Evolutionary conservation across 2,113 vertebrate species (phyloP), one percentile per base, ranked within the genome.

Genomic region (Corythoichthys haematopterus): DNA sequence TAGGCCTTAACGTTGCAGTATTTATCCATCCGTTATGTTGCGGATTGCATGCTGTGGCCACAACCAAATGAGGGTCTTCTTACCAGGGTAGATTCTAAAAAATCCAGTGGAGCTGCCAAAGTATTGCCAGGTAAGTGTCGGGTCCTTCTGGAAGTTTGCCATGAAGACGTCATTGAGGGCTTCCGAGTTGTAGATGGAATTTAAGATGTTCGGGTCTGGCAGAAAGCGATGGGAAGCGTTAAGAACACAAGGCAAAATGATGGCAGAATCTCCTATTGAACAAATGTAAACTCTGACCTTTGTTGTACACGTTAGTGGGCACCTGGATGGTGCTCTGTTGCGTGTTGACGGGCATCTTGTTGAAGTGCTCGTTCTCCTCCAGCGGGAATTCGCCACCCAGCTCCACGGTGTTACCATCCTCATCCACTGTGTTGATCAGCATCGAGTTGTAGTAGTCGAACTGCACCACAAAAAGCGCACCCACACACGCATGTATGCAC

Each of bases 241-340:
- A 8, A 43, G 9, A 43, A 43, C 9, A 8, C 40, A 43, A 43
- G 6, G 40, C 40, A 43, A 43, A 43, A 43, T 6, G 2, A 43
- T 43, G 40, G 40, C 40, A 43, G 40, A 43, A 43, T 8, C 40
- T 43, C 9, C 40, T 43, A 43, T 43, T 43, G 6, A 43, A 8
- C 40, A 43, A 43, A 8, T 8, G 9, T 43, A 43, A 43, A 3
- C 40, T 43, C 68, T 66, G 80, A 98, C 97, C 97, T 97, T 94
- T 96, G 90, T 98, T 98, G 89, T 97, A 98, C 80, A 99, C 96
- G 0, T 98, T 98, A 68, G 97, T 98, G 59, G 97, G 97, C 46
- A 99, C 78, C 87, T 98, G 97, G 78, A 98, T 94, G 55, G 91
- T 89, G 65, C 97, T 99, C 85, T 90, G 89, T 40, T 92, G 91